A percentile compares a stretch with the other conserved stretches of the same genome.
phyloP scores from a whole-genome alignment of 2,113 vertebrate genomes.

The Promerops cafer region DNA sequence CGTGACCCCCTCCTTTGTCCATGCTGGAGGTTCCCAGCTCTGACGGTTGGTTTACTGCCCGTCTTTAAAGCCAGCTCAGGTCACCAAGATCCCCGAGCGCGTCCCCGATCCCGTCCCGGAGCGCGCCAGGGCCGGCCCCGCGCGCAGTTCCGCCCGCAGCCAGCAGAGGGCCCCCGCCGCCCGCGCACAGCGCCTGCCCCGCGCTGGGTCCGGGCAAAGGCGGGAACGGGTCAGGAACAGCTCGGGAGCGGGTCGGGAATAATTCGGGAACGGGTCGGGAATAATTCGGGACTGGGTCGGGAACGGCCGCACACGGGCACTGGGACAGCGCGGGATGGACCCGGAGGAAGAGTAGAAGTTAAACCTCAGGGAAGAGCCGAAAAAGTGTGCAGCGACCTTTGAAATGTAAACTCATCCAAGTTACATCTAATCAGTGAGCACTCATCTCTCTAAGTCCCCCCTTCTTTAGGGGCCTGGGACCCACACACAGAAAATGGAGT shows the following conservation, averaged over 20 bases:
- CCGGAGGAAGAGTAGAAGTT: neutral
- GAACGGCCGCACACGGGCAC: neutral
- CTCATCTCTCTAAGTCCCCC: neutral
- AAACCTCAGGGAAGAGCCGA: neutral
- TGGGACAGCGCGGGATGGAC: neutral
- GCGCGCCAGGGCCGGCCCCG: neutral
- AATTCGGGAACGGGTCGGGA: too few species aligned
- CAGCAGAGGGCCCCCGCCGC: slow-evolving; percentile 52
- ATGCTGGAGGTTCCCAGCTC: neutral
- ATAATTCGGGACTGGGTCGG: neutral
- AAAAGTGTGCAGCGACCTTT: neutral
- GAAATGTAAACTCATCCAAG: neutral
- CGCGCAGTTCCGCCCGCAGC: neutral
- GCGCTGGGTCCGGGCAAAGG: neutral
- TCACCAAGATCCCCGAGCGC: neutral
- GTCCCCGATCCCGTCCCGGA: neutral
- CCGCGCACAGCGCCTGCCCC: neutral
- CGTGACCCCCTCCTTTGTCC: neutral
- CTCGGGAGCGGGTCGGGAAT: accelerated
- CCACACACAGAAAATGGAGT: neutral
- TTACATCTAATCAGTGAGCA: neutral
- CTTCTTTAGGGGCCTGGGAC: neutral
- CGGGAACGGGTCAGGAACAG: neutral
- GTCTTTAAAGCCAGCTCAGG: neutral
- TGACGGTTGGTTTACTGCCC: accelerated